Percentiles rank a stretch among this genome's conserved stretches.
Evolutionary conservation across 2,797 vertebrate genomes (phyloP).

Genomic region (Emys orbicularis): DNA sequence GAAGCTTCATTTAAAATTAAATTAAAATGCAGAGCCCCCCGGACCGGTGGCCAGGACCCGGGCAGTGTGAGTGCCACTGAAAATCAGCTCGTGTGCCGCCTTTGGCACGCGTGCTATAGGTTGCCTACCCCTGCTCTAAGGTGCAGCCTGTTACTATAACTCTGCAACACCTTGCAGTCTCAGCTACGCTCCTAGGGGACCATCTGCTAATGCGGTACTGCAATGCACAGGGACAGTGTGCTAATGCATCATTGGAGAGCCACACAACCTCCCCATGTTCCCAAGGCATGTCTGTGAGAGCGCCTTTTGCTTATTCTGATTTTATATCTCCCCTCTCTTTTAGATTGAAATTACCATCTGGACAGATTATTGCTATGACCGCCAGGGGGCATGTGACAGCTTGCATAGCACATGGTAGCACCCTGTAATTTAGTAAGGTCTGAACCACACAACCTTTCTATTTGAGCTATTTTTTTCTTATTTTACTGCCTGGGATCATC

Average conservation of each 20-base stretch:
- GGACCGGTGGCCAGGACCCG: too few species aligned
- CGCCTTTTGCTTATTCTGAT: not conserved
- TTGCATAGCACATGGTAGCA: not conserved
- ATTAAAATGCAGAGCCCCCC: too few species aligned
- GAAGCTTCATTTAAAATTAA: too few species aligned
- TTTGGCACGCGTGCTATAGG: too few species aligned
- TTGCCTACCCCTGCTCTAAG: not conserved
- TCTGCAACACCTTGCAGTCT: not conserved
- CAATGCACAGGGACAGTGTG: not conserved
- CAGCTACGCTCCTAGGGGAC: not conserved
- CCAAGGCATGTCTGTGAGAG: not conserved
- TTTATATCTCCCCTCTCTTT: not conserved
- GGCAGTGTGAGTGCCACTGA: too few species aligned
- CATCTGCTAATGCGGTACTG: not conserved
- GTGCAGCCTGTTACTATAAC: not conserved
- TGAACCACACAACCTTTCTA: not conserved
- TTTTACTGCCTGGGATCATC: slow-evolving; percentile 70
- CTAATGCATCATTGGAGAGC: not conserved
- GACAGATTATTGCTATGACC: slow-evolving; percentile 6
- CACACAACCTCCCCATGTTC: not conserved
- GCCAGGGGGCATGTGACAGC: slow-evolving; percentile 58
- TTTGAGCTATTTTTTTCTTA: not conserved
- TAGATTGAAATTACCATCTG: not conserved
- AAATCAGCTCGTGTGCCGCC: too few species aligned
- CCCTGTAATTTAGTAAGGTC: not conserved